A percentile compares a stretch with the other conserved stretches of the same genome.
Conservation (phyloP, 2,113 vertebrate species). For the Tachysurus vachellii region DNA sequence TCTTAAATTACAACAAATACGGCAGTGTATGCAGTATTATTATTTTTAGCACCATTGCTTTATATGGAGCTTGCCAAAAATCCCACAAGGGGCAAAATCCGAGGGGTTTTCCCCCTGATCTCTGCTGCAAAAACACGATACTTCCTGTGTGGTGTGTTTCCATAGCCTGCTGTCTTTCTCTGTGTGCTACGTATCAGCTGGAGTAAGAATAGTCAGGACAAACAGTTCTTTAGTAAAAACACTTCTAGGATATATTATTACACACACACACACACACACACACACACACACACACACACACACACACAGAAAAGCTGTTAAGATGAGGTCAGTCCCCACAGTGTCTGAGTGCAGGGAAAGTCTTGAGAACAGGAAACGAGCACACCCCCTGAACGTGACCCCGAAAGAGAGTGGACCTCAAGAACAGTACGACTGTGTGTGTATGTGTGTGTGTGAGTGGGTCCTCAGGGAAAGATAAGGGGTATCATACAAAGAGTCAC, state of each 20-base stretch:
- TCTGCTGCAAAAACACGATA: background rate
- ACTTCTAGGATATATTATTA: background rate
- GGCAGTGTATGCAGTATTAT: background rate
- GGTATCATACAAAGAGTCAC: constrained; percentile 26
- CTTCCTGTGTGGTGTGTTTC: background rate
- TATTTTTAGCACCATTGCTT: background rate
- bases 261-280: constrained; percentile 1
- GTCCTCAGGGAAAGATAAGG: constrained; percentile 26
- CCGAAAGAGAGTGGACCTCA: constrained; percentile 36
- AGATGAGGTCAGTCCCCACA: constrained; percentile 38
- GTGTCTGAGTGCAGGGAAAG: constrained; percentile 36
- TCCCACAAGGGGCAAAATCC: no score
- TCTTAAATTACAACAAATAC: background rate
- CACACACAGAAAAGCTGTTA: constrained; percentile 24
- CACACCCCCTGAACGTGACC: constrained; percentile 40
- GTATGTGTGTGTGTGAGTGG: constrained; percentile 37
- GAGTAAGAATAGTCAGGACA: background rate
- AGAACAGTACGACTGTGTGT: constrained; percentile 28
- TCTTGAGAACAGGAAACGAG: constrained; percentile 57
- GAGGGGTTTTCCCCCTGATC: background rate
- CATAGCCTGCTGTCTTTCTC: background rate
- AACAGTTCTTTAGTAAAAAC: background rate
- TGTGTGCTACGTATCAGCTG: background rate
- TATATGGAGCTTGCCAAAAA: background rate
- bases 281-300: constrained; percentile 33